Evolutionary conservation across 2,797 vertebrate species (phyloP).

Genomic region (Austrolebias charrua): DNA sequence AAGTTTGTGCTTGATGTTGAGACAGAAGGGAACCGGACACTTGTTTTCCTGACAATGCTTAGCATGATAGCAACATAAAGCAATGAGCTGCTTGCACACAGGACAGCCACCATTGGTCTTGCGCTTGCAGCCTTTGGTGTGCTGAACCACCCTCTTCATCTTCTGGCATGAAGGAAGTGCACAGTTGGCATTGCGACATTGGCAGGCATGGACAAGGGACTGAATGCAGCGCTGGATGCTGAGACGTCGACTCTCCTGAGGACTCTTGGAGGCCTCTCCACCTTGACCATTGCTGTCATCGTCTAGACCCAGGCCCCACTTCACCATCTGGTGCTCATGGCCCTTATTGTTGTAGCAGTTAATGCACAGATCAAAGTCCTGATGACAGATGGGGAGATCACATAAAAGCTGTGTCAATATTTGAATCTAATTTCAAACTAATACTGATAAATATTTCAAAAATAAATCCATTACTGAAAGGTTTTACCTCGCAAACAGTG

Average conservation of each 20-base stretch:
- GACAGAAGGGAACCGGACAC: constrained; percentile 98
- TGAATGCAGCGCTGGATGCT: constrained; percentile 99
- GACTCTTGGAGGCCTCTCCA: constrained; percentile 95
- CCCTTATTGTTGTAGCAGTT: constrained; percentile 96
- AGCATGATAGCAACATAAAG: constrained; percentile 98
- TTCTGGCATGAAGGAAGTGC: constrained; percentile 97
- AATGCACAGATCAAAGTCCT: constrained; percentile 99
- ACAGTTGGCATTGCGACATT: constrained; percentile 99
- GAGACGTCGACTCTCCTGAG: constrained; percentile 96
- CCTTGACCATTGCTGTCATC: constrained; percentile 91
- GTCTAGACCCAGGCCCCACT: constrained; percentile 96
- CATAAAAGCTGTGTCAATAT: background rate
- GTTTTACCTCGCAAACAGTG: constrained; percentile 93
- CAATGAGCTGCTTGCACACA: constrained; percentile 99
- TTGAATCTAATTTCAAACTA: constrained; percentile 3
- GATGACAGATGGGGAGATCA: constrained; percentile 20
- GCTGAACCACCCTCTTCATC: constrained; percentile 99
- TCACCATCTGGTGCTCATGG: constrained; percentile 98
- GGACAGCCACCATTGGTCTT: constrained; percentile 99
- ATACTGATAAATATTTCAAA: background rate
- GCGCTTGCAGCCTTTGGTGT: constrained; percentile 98
- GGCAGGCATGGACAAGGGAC: constrained; percentile 97
- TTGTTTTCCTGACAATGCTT: constrained; percentile 99
- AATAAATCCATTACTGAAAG: background rate
- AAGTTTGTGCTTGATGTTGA: constrained; percentile 99